Evolutionary conservation across 2,113 vertebrate species (phyloP), one percentile per base, ranked within the genome.

Genomic region (Ranitomeya variabilis): DNA sequence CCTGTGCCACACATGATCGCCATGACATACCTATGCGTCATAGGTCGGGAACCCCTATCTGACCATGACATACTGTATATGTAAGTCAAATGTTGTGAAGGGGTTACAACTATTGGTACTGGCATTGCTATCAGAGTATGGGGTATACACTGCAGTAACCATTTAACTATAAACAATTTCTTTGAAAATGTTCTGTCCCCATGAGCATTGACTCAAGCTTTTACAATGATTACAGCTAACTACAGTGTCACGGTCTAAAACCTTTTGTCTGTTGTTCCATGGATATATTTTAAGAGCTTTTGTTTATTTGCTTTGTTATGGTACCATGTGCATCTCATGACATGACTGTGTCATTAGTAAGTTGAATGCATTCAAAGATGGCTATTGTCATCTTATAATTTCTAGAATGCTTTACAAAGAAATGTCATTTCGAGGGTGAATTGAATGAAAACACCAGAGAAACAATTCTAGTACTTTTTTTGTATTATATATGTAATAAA

Each of bases 281-380:
- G 7, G 26, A 21, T 86, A 6, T 51, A 16, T 71, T 62, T 37
- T 69, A 26, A 52, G 19, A 86, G 18, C 73, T 66, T 69, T 87
- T 80, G 77, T 67, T 80, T 31, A 66, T 64, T 80, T 64, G 77
- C 73, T 80, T 66, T 79, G 77, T 79, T 80, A n/a, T 51, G 37
- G 76, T 8, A 80, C 57, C 86, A 80, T 80, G 77, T 71, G 86
- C 51, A 87, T 55, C 62, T 12, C 26, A 37, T 87, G 76, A 23
- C 21, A 67, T 37, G 37, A 3, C 51, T 37, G 57, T 77, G 60
- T 86, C 54, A 80, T 87, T 80, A 37, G n/a, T 79, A 2, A 52
- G 76, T 19, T 67, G 19, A 76, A 69, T 69, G 14, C 45, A 57
- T 67, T 69, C 37, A 80, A 7, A 54, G 54, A 51, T 62, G 26